Evolutionary conservation across 2,113 vertebrate species (phyloP).

Genomic region (Spermophilus dauricus): DNA sequence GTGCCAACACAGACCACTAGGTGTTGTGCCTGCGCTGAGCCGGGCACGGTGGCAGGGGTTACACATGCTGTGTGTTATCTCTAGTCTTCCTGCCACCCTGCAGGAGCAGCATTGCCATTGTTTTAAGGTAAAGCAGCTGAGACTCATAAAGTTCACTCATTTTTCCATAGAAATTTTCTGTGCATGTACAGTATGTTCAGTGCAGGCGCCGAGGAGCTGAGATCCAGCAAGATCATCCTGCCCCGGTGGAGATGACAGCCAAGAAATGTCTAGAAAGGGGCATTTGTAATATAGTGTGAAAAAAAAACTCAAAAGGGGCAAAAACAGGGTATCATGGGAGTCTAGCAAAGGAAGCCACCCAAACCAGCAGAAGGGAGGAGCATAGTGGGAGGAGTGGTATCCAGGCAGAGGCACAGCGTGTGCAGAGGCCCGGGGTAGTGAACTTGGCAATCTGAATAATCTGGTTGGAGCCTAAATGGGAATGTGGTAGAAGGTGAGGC

Average conservation of each 20-base stretch:
- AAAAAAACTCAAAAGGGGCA: background rate
- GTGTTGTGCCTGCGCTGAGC: background rate
- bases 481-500: background rate
- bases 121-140: background rate
- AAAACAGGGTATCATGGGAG: background rate
- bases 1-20: background rate
- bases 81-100: background rate
- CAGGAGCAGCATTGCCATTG: fast-evolving
- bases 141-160: background rate
- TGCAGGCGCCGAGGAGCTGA: fast-evolving
- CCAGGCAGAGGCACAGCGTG: background rate
- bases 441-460: fast-evolving
- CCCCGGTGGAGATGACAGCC: fast-evolving
- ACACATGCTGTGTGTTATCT: fast-evolving
- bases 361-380: background rate
- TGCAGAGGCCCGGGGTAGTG: background rate
- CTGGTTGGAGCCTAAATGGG: background rate
- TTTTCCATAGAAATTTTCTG: background rate
- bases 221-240: background rate
- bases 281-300: background rate
- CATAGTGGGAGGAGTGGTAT: fast-evolving
- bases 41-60: fast-evolving
- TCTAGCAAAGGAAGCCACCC: background rate
- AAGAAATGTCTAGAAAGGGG: background rate
- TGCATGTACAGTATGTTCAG: background rate